Evolutionary conservation across 2,113 vertebrate genomes (phyloP), one percentile per base, ranked within the genome.

Genomic region (Alaudala cheleensis): DNA sequence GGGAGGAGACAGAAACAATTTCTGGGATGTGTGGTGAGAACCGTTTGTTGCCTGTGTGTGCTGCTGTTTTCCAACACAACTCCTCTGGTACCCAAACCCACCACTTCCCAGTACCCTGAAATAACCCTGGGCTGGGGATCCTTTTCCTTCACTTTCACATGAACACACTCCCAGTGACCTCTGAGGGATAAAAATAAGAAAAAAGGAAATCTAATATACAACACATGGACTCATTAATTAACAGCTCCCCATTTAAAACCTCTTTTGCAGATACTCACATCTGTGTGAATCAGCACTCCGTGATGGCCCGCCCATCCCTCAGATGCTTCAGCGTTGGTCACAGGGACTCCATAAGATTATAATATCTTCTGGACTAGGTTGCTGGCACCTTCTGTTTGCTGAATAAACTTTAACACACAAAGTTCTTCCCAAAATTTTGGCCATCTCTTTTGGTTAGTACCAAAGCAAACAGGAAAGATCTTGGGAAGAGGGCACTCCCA

Each of bases 311-410:
- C 33, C 1, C 3, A 42, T 77, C 56, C 71, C 39, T 77, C 40
- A 25, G 67, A 56, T 0, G 0, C 50, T 65, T 70, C 7, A 0
- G 54, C 20, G 42, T 56, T 7, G 0, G 9, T 49, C 0, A 0
- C 61, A 76, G 49, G 28, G 44, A 29, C 57, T 53, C 65, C 6
- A 0, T 31, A 37, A 28, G 29, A 37, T 90, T 57, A 18, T 47
- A 66, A 47, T 15, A 29, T 13, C 45, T 42, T 49, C 39, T 51
- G 34, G 69, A 90, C 33, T 29, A 57, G 37, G 51, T 49, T 83
- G 70, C 22, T 34, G 71, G 44, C 50, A n/a, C 49, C 76, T 83
- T 83, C 64, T 60, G 11, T 58, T 86, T 88, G 44, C 29, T 2
- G 2, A 78, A 81, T 42, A 81, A 88, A 78, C 40, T 64, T 83